A percentile compares a stretch with the other conserved stretches of the same genome.
Conservation (phyloP, 1,140 invertebrate species). For the Cyclargus thomasi region DNA sequence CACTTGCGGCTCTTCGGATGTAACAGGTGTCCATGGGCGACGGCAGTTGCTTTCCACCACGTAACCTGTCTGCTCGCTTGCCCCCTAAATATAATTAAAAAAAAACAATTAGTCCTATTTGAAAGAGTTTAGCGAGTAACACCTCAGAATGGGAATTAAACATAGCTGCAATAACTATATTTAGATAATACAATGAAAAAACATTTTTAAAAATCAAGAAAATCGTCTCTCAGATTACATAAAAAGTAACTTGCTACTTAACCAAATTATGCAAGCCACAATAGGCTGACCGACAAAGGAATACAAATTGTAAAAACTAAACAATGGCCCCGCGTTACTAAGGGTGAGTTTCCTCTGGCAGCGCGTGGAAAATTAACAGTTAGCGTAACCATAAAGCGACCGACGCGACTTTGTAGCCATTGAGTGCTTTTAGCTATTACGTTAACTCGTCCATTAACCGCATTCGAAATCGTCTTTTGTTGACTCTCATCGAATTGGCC, state of each 20-base stretch:
- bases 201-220: too few species aligned
- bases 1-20: too few species aligned
- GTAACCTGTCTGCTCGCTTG: too few species aligned
- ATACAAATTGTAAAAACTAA: constrained; percentile 43
- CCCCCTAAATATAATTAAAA: too few species aligned
- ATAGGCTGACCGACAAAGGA: constrained; percentile 27
- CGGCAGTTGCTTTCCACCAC: too few species aligned
- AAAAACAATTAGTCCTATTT: too few species aligned
- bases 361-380: constrained; percentile 67
- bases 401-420: constrained; percentile 68
- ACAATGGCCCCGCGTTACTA: constrained; percentile 46
- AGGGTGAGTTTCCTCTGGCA: constrained; percentile 57
- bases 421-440: constrained; percentile 72
- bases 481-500: constrained; percentile 47
- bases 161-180: too few species aligned
- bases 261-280: constrained; percentile 25
- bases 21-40: too few species aligned
- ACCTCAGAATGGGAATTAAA: too few species aligned
- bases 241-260: constrained; percentile 16
- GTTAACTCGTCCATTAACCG: constrained; percentile 68
- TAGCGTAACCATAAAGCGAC: constrained; percentile 62
- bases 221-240: too few species aligned
- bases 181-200: too few species aligned
- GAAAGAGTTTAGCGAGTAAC: too few species aligned
- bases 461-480: constrained; percentile 47